Percentiles rank a stretch among this genome's conserved stretches.
Evolutionary conservation across 1,140 invertebrate genomes (phyloP).

Genomic region (Oppia nitens): DNA sequence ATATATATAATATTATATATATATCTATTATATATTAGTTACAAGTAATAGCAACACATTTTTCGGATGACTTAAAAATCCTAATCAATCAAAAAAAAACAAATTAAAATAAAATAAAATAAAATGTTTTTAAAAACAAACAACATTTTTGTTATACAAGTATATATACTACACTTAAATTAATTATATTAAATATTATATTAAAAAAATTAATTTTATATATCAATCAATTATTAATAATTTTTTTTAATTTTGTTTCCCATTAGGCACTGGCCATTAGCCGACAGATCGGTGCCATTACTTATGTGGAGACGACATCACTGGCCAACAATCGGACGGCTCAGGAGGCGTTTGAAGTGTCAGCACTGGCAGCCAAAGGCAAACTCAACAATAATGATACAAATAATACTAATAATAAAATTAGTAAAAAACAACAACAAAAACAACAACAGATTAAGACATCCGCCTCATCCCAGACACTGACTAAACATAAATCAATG

Average conservation of each 20-base stretch:
- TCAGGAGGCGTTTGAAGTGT: slow-evolving; percentile 44
- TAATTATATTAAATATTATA: neutral
- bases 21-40: neutral
- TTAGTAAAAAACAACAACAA: neutral
- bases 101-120: neutral
- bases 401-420: slow-evolving; percentile 31
- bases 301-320: slow-evolving; percentile 45
- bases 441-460: neutral
- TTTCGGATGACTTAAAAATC: neutral
- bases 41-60: neutral
- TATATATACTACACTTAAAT: no score
- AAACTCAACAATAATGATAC: slow-evolving; percentile 45
- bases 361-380: slow-evolving; percentile 42
- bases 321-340: slow-evolving; percentile 40
- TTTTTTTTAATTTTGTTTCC: slow-evolving; percentile 12
- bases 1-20: no score
- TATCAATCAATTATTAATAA: neutral
- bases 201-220: neutral
- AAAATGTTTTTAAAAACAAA: neutral
- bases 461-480: neutral
- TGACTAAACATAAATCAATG: neutral
- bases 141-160: neutral
- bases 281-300: slow-evolving; percentile 43
- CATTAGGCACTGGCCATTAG: slow-evolving; percentile 36
- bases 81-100: neutral